Conservation (phyloP, 1,140 invertebrate species). For the Chelonus insularis region DNA sequence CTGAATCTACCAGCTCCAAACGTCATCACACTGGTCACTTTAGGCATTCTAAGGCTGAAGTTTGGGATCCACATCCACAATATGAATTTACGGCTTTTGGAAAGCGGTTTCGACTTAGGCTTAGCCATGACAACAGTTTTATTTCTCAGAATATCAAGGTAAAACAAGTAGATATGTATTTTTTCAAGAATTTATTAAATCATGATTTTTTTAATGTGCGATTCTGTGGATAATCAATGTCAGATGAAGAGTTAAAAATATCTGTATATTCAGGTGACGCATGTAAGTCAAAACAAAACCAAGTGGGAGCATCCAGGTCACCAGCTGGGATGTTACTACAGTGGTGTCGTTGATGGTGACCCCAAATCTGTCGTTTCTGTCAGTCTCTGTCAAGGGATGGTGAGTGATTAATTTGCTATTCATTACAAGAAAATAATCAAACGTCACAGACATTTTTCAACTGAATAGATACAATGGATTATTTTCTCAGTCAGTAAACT, state of each 20-base stretch:
- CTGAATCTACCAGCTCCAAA: constrained; percentile 33
- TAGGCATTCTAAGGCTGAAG: constrained; percentile 62
- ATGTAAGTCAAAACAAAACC: constrained; percentile 62
- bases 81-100: constrained; percentile 71
- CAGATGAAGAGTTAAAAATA: not conserved
- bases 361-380: constrained; percentile 67
- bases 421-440: not conserved
- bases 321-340: constrained; percentile 70
- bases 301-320: constrained; percentile 55
- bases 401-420: constrained; percentile 55
- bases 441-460: too few relatives aligned
- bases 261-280: constrained; percentile 58
- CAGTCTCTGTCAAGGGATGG: constrained; percentile 78
- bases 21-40: constrained; percentile 67
- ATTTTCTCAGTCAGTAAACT: too few relatives aligned
- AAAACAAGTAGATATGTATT: constrained; percentile 23
- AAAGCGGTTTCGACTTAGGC: constrained; percentile 60
- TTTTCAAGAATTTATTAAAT: not conserved
- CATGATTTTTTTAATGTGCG: not conserved
- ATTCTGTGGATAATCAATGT: not conserved
- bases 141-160: constrained; percentile 62
- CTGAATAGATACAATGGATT: too few relatives aligned
- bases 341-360: constrained; percentile 70
- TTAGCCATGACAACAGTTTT: constrained; percentile 65
- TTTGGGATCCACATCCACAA: constrained; percentile 76